Evolutionary conservation across 2,888 invertebrate species (phyloP).

Genomic region (Hypselothyrea guttata): DNA sequence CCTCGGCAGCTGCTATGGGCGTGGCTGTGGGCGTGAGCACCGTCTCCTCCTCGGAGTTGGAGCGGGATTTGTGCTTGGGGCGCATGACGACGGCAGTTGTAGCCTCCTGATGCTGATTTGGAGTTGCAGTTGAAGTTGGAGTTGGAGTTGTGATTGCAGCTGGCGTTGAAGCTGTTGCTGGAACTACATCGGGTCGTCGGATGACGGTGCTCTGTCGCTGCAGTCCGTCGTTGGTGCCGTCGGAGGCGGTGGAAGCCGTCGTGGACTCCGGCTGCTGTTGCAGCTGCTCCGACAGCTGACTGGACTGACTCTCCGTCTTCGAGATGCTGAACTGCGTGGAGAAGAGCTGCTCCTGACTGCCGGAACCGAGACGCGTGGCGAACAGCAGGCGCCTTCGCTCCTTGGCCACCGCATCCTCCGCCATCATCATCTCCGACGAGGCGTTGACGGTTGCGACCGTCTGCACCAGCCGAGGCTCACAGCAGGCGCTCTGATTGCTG

Average conservation of each 20-base stretch:
- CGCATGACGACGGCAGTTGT: constrained; percentile 78
- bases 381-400: constrained; percentile 85
- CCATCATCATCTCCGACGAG: no score
- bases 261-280: constrained; percentile 76
- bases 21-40: constrained; percentile 17
- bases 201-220: constrained; percentile 80
- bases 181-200: constrained; percentile 61
- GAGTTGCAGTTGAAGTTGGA: not conserved
- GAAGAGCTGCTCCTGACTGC: constrained; percentile 87
- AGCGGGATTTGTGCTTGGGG: constrained; percentile 76
- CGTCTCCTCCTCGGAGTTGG: constrained; percentile 80
- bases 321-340: constrained; percentile 86
- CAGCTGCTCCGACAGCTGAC: constrained; percentile 84
- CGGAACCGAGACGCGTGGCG: constrained; percentile 86
- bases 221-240: constrained; percentile 56
- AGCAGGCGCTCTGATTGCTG: constrained; percentile 68
- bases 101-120: constrained; percentile 39
- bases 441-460: constrained; percentile 76
- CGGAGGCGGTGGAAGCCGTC: constrained; percentile 53
- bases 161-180: not conserved
- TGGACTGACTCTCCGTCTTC: constrained; percentile 86
- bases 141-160: not conserved
- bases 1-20: constrained; percentile 36
- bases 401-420: constrained; percentile 72
- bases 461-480: constrained; percentile 67